These are phyloP conservation scores for Thymelicus sylvestris DNA, from an alignment of 2,888 invertebrate species.

Conservation along the genomic window DNA sequence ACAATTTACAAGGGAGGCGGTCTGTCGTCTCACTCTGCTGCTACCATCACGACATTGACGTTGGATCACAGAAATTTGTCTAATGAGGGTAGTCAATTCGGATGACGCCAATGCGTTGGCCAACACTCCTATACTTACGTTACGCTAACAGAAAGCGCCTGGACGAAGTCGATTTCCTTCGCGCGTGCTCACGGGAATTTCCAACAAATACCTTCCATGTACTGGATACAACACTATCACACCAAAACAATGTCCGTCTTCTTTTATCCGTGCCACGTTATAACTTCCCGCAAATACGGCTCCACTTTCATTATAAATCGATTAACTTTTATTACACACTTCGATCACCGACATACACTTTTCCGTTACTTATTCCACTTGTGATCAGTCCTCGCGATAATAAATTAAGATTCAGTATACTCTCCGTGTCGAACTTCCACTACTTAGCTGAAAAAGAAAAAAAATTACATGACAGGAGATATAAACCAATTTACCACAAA, in stretches of 20 bases:
- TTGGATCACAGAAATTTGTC: constrained; percentile 61
- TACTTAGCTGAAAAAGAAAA: constrained; percentile 75
- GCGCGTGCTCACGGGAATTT: constrained; percentile 72
- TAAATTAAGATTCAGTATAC: constrained; percentile 81
- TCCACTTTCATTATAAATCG: constrained; percentile 54
- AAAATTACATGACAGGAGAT: constrained; percentile 23
- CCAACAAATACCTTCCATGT: constrained; percentile 76
- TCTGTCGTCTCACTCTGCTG: constrained; percentile 49
- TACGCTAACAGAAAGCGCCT: constrained; percentile 64
- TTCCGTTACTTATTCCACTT: constrained; percentile 76
- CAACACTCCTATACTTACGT: constrained; percentile 66
- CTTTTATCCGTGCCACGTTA: constrained; percentile 61
- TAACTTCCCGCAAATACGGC: constrained; percentile 68
- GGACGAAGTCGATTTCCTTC: constrained; percentile 64
- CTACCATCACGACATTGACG: constrained; percentile 54
- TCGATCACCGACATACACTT: constrained; percentile 75
- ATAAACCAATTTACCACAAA: no score
- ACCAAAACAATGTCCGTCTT: constrained; percentile 79
- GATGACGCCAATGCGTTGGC: constrained; percentile 59
- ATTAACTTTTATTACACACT: constrained; percentile 73
- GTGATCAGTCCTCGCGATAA: constrained; percentile 80
- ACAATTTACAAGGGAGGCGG: constrained; percentile 62
- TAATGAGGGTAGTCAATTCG: constrained; percentile 65
- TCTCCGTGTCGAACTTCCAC: constrained; percentile 59
- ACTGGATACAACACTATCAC: constrained; percentile 84